Evolutionary conservation across 2,797 vertebrate species (phyloP), one percentile per base, ranked within the genome.

Genomic region (Rhynchonycteris naso): DNA sequence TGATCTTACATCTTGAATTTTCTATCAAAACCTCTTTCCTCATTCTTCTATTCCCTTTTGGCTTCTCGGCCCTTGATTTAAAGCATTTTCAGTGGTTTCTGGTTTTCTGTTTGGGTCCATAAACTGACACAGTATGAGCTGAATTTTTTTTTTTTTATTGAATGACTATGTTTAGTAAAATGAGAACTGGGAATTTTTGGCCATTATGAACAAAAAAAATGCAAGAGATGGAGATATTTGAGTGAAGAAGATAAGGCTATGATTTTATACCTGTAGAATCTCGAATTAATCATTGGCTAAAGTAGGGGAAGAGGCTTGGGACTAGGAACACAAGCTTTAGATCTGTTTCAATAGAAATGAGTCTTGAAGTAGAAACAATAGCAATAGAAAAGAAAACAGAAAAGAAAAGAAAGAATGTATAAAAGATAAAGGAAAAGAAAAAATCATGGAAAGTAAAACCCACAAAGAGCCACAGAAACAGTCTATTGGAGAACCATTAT

Each of bases 361-460:
- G 1, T 22, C 30, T 52, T 59, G 28, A 88, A 38, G 28, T 69
- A 54, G 28, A 90, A 78, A 7, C 21, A 88, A 24, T 47, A 84
- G 13, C 26, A 72, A 74, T 4, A 72, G 33, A 24, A 74, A 80
- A 43, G 43, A 78, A 82, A 47, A 68, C 76, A 66, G 50, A 7
- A 92, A n/a, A n/a, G n/a, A n/a, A n/a, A n/a, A 85, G 6, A 2
- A 18, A 82, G 47, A 87, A 79, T 18, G 3, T n/a, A 7, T 47
- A 72, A n/a, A 68, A 52, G 30, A n/a, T 78, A 9, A 92, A 66
- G 18, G 33, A 56, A 75, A 92, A 84, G 26, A 72, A 95, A 92
- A 72, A 2, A 5, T 61, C 21, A 50, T 54, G 15, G 26, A 89
- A 26, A 61, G 8, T 43, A 81, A 84, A 90, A 28, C 19, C 58